These are phyloP conservation scores for Trididemnum clinides DNA, from an alignment of 23 tunicate genomes.

Conservation along the genomic window DNA sequence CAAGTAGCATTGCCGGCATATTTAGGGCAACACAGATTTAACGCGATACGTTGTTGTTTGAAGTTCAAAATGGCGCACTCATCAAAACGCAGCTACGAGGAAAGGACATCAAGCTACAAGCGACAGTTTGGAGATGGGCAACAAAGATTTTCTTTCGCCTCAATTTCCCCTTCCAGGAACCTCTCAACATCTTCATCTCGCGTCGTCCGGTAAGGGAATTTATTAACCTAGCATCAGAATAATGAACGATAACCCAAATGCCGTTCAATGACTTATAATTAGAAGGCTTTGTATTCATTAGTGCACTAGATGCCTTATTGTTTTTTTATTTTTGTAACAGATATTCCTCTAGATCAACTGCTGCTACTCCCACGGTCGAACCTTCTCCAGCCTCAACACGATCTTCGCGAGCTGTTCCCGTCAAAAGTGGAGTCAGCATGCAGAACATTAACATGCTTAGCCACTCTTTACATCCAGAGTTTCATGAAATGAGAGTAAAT, in stretches of 20 bases:
- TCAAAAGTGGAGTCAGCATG: constrained; percentile 67
- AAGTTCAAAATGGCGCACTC: no score
- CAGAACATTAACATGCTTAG: constrained; percentile 80
- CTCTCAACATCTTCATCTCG: constrained; percentile 20
- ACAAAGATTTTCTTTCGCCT: constrained; percentile 40
- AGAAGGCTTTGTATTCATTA: not conserved
- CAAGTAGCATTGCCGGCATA: no score
- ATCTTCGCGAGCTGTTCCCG: constrained; percentile 48
- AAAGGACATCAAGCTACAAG: constrained; percentile 90
- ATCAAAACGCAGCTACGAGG: constrained; percentile 63
- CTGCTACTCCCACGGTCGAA: no score
- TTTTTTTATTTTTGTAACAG: not conserved
- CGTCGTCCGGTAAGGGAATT: constrained; percentile 21
- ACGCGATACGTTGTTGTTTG: no score
- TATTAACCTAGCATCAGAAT: no score
- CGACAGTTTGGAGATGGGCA: constrained; percentile 85
- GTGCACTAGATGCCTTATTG: not conserved
- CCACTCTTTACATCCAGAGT: constrained; percentile 80
- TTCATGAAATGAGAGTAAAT: constrained; percentile 82
- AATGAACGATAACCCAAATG: not conserved
- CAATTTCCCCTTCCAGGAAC: constrained; percentile 40
- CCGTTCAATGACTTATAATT: not conserved
- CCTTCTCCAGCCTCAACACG: not conserved
- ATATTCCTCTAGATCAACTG: no score
- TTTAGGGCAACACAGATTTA: no score